Percentiles rank a stretch among this genome's conserved stretches.
Conservation (phyloP, 2,113 vertebrate species). For the Arenaria interpres region DNA sequence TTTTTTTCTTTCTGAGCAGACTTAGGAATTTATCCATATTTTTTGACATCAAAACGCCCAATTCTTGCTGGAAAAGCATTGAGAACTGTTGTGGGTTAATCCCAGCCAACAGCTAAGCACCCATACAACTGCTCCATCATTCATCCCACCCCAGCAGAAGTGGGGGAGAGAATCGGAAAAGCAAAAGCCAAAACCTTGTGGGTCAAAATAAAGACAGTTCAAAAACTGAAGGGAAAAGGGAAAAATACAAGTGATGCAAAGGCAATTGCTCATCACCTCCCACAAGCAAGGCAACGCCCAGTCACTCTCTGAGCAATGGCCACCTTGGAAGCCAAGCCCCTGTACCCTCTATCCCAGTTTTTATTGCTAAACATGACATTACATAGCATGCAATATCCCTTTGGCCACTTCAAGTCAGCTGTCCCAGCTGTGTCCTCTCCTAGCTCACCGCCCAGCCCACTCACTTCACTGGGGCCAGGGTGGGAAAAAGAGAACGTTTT, state of each 20-base stretch:
- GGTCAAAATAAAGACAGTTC: neutral
- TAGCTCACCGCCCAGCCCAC: neutral
- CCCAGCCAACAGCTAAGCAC: neutral
- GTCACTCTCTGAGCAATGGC: neutral
- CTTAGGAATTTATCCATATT: neutral
- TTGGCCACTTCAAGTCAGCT: neutral
- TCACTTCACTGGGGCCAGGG: accelerated
- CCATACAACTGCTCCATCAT: accelerated
- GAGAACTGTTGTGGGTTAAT: neutral
- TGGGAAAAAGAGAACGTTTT: neutral
- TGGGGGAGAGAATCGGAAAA: neutral
- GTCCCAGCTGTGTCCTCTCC: neutral
- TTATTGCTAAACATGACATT: neutral
- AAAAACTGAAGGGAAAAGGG: neutral
- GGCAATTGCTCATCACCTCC: neutral
- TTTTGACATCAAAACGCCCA: neutral
- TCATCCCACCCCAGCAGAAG: neutral
- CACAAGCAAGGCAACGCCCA: neutral
- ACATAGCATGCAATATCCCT: neutral
- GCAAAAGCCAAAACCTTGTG: neutral
- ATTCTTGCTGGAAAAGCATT: neutral
- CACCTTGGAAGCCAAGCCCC: neutral
- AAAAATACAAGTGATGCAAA: neutral
- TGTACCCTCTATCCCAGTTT: neutral
- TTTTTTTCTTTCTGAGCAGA: neutral